phyloP scores from a whole-genome alignment of 1,140 invertebrate species.

The Patella vulgata region DNA sequence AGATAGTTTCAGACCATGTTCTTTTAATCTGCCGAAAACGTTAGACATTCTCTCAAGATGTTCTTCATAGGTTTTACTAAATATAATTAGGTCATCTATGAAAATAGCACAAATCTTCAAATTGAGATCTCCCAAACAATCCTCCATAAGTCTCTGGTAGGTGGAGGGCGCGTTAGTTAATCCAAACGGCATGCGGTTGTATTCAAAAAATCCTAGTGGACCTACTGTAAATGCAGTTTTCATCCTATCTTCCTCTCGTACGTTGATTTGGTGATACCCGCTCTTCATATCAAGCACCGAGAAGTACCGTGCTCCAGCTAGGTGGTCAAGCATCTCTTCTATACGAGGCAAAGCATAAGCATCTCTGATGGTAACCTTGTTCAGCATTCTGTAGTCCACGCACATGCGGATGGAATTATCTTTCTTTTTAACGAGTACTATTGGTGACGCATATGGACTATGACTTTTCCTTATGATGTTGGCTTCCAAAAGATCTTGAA shows the following conservation, averaged over 20 bases:
- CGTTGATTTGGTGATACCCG: conserved; percentile 52
- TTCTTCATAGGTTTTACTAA: conserved; percentile 22
- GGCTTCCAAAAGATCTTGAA: conserved; percentile 13
- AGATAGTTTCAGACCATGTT: conserved; percentile 21
- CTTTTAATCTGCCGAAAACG: conserved; percentile 21
- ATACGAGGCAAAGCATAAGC: conserved; percentile 69
- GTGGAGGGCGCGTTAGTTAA: conserved; percentile 30
- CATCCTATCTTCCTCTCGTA: conserved; percentile 51
- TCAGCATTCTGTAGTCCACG: conserved; percentile 68
- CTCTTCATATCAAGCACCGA: conserved; percentile 61
- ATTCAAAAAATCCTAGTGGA: conserved; percentile 26
- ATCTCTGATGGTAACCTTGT: conserved; percentile 64
- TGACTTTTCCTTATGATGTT: conserved; percentile 21
- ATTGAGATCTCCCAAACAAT: conserved; percentile 21
- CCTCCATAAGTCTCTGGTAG: conserved; percentile 47
- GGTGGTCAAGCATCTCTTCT: conserved; percentile 61
- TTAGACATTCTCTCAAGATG: conserved; percentile 15
- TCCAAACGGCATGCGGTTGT: conserved; percentile 26
- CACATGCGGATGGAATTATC: conserved; percentile 49
- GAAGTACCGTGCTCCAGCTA: conserved; percentile 64
- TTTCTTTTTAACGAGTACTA: conserved; percentile 26
- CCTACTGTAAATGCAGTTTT: conserved; percentile 51
- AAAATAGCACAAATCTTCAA: conserved; percentile 20
- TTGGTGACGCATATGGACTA: too few species aligned
- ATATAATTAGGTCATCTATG: conserved; percentile 34